phyloP scores from a whole-genome alignment of 2,797 vertebrate genomes.

The Enoplosus armatus region DNA sequence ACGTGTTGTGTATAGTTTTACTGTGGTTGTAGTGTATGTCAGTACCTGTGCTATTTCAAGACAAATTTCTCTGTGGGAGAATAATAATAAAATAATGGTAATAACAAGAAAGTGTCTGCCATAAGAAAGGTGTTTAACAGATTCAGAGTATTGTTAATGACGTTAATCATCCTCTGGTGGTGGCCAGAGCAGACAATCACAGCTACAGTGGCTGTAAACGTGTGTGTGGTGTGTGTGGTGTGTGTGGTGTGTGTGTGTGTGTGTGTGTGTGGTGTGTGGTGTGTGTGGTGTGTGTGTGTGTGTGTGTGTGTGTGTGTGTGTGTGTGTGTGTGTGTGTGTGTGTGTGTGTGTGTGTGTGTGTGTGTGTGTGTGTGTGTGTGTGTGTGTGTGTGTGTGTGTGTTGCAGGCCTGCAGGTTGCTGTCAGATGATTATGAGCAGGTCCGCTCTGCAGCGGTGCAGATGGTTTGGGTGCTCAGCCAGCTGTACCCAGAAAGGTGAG shows the following conservation, averaged over 20 bases:
- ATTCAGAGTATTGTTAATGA: background rate
- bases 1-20: background rate
- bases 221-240: too few species aligned
- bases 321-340: too few species aligned
- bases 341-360: too few species aligned
- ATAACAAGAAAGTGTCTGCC: too few species aligned
- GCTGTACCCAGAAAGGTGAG: slow-evolving; percentile 95
- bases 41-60: background rate
- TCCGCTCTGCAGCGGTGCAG: slow-evolving; percentile 95
- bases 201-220: background rate
- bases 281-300: too few species aligned
- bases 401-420: slow-evolving; percentile 94
- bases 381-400: slow-evolving; percentile 24
- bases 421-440: slow-evolving; percentile 96
- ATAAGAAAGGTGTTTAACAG: too few species aligned
- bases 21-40: too few species aligned
- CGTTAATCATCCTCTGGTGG: background rate
- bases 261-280: too few species aligned
- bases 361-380: background rate
- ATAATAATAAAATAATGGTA: too few species aligned
- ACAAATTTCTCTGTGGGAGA: background rate
- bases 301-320: too few species aligned
- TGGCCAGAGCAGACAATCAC: background rate
- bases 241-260: too few species aligned
- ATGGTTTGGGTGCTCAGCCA: slow-evolving; percentile 98